A percentile compares a stretch with the other conserved stretches of the same genome.
phyloP scores from a whole-genome alignment of 2,888 invertebrate species.

The Acrobeloides nanus region DNA sequence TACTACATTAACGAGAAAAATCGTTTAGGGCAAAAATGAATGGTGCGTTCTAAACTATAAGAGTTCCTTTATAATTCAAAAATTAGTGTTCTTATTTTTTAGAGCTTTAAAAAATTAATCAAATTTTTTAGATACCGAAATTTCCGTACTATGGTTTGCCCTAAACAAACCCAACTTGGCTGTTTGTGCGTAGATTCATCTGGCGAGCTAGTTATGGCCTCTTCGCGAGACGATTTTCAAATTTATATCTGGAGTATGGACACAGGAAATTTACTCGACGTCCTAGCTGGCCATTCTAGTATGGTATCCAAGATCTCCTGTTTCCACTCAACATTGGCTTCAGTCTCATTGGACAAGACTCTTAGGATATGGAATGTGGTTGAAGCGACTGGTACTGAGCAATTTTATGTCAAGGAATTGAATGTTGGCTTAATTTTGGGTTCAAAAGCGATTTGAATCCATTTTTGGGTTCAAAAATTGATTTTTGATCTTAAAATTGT shows the following conservation, averaged over 20 bases:
- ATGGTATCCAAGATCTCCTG: constrained; percentile 55
- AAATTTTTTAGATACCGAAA: constrained; percentile 74
- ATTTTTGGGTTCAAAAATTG: neutral
- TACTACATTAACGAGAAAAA: too few relatives aligned
- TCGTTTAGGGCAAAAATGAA: too few relatives aligned
- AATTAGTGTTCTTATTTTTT: too few relatives aligned
- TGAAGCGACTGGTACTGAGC: constrained; percentile 67
- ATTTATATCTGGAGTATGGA: constrained; percentile 92
- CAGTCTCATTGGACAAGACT: constrained; percentile 90
- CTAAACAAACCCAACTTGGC: constrained; percentile 81
- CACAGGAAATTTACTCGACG: constrained; percentile 81
- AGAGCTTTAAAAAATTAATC: neutral
- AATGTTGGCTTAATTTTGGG: neutral
- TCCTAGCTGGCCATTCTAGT: constrained; percentile 65
- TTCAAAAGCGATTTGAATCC: neutral
- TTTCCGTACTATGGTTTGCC: constrained; percentile 88
- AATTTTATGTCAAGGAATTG: too few relatives aligned
- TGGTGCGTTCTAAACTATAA: too few relatives aligned
- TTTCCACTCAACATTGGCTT: constrained; percentile 58
- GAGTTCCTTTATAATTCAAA: too few relatives aligned
- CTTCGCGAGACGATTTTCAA: constrained; percentile 86
- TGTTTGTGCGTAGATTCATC: constrained; percentile 75
- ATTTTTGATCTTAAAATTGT: neutral
- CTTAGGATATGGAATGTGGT: constrained; percentile 84
- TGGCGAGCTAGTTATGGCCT: constrained; percentile 86